Evolutionary conservation across 2,797 vertebrate species (phyloP), one percentile per base, ranked within the genome.

Genomic region (Distichodus sexfasciatus): DNA sequence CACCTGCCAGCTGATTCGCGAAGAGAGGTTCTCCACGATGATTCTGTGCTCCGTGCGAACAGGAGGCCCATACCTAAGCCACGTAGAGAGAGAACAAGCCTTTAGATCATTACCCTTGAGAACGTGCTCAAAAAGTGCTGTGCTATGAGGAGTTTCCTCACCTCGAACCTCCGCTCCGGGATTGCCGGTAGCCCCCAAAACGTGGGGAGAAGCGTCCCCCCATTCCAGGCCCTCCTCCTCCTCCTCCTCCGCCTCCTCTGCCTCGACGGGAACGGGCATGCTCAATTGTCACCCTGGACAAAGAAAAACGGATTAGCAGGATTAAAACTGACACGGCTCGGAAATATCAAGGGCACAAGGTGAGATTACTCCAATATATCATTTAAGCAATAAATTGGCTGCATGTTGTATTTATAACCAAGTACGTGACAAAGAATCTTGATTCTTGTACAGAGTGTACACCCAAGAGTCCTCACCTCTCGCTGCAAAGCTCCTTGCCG

Each of bases 1-100:
- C 91, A 97, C 94, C 94, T 97, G 95, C 95, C 94, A 96, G 85
- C 94, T 96, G 63, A 96, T 94, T 21, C 94, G 92, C 2, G 95
- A 95, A 0, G 95, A 97, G 23, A 97, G 92, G 80, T 97, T 96
- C 84, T 97, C 94, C 48, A 97, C 95, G 75, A 97, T 91, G 76
- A 96, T 92, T 62, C 94, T 92, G 85, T 97, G 92, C 71, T 97
- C 94, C 0, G 94, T 96, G 23, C 95, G 90, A 80, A 96, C 90
- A 64, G 94, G 94, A 44, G 94, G 94, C 51, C 94, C 94, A 76
- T 96, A 96, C 63, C 94, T 92, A 81, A 36, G 10, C 57, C 44
- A 3, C 0, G 17, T 2, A 19, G 10, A 26, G 1, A 57, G 51
- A 57, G 2, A n/a, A 41, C 21, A 58, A 3, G 2, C 9, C 4